A percentile compares a stretch with the other conserved stretches of the same genome.
Conservation (phyloP, 2,888 invertebrate genomes). For the Oasisia sp. region DNA sequence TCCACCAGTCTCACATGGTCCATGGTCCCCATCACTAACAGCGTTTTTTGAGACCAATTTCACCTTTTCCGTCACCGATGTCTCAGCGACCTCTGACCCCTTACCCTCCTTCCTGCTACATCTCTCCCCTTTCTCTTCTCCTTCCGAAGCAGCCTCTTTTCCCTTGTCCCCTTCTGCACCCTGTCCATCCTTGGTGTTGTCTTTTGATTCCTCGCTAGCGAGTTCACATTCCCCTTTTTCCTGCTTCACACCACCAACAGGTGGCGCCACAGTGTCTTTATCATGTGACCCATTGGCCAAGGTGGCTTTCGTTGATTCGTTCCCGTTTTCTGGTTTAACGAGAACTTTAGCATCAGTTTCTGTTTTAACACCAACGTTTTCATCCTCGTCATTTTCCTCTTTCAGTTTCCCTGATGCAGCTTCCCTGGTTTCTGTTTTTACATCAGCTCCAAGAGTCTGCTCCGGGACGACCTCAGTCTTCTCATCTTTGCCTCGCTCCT, state of each 20-base stretch:
- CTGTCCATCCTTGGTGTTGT: conserved; percentile 13
- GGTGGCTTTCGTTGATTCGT: neutral
- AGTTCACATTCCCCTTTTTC: neutral
- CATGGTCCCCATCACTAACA: neutral
- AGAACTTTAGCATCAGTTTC: neutral
- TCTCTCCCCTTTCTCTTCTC: conserved; percentile 25
- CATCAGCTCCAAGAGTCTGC: conserved; percentile 38
- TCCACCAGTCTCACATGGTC: neutral
- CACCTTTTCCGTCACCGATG: neutral
- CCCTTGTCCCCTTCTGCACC: conserved; percentile 19
- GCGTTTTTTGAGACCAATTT: neutral
- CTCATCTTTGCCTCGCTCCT: neutral
- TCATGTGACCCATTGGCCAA: neutral
- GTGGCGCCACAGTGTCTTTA: neutral
- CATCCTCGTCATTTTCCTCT: neutral
- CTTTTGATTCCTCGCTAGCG: conserved; percentile 22
- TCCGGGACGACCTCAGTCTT: conserved; percentile 29
- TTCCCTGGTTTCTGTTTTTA: conserved; percentile 33
- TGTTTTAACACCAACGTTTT: conserved; percentile 8
- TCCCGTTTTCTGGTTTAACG: conserved; percentile 13
- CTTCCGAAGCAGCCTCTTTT: conserved; percentile 19
- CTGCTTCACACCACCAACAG: conserved; percentile 17
- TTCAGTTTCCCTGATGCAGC: neutral
- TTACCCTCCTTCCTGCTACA: conserved; percentile 18
- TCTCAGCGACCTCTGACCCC: conserved; percentile 17